Conservation (phyloP, 2,888 invertebrate genomes). For the Macrophya alboannulata region DNA sequence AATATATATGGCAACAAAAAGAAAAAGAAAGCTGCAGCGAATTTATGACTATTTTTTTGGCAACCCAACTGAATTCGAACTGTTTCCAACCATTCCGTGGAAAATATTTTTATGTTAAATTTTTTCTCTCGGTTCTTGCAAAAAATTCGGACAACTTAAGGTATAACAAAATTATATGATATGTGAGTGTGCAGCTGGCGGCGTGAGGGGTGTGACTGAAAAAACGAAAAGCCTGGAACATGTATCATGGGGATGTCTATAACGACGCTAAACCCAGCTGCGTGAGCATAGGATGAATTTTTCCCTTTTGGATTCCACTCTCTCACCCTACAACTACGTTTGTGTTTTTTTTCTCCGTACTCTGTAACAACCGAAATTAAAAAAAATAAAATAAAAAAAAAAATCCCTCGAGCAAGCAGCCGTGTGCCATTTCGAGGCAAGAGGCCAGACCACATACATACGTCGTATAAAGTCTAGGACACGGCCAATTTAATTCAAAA, state of each 20-base stretch:
- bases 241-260: background rate
- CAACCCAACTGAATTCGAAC: no score
- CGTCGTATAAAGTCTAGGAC: background rate
- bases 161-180: background rate
- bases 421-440: background rate
- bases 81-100: no score
- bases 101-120: no score
- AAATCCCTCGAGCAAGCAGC: slow-evolving; percentile 20
- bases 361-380: no score
- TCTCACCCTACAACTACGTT: background rate
- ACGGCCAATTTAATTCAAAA: background rate
- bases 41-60: no score
- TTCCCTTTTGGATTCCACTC: background rate
- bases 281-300: slow-evolving; percentile 9
- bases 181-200: background rate
- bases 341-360: background rate
- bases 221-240: background rate
- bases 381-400: slow-evolving; percentile 25
- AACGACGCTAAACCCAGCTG: background rate
- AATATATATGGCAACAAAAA: no score
- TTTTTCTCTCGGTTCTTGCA: no score
- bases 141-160: background rate
- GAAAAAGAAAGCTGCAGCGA: no score
- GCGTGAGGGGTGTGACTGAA: background rate
- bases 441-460: background rate